Conservation (phyloP, 2,888 invertebrate species). For the Camponotus fellah region DNA sequence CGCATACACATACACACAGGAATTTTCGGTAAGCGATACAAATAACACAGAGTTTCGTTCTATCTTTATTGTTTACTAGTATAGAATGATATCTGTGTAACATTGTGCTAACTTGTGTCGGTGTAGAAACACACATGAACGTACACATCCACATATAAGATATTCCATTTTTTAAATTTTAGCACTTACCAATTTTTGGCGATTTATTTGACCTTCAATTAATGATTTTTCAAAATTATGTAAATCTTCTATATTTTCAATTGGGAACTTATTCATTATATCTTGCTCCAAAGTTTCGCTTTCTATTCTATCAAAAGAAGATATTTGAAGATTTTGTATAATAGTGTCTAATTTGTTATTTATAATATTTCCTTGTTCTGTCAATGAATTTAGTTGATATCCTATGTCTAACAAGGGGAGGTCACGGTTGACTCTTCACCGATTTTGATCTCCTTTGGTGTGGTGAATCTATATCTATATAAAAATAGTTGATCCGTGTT, state of each 20-base stretch:
- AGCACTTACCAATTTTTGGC: not conserved
- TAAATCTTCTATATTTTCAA: constrained; percentile 2
- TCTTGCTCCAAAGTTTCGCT: not conserved
- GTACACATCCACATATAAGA: not conserved
- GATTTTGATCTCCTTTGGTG: too few species aligned
- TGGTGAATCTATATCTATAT: too few species aligned
- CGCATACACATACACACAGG: too few species aligned
- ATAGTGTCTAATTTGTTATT: constrained; percentile 16
- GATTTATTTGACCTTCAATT: not conserved
- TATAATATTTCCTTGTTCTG: constrained; percentile 11
- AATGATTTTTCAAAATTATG: not conserved
- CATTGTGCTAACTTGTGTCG: too few species aligned
- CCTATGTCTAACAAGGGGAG: not conserved
- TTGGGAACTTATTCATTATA: not conserved
- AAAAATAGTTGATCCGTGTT: too few species aligned
- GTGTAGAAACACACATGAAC: too few species aligned
- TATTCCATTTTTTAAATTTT: not conserved
- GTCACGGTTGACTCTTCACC: too few species aligned
- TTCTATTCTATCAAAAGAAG: not conserved
- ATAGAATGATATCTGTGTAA: too few species aligned
- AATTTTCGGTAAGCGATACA: too few species aligned
- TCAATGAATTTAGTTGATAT: not conserved
- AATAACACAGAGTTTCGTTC: too few species aligned
- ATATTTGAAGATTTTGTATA: not conserved
- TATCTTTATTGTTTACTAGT: too few species aligned